phyloP scores from a whole-genome alignment of 1,140 invertebrate genomes.

The Polyergus mexicanus region DNA sequence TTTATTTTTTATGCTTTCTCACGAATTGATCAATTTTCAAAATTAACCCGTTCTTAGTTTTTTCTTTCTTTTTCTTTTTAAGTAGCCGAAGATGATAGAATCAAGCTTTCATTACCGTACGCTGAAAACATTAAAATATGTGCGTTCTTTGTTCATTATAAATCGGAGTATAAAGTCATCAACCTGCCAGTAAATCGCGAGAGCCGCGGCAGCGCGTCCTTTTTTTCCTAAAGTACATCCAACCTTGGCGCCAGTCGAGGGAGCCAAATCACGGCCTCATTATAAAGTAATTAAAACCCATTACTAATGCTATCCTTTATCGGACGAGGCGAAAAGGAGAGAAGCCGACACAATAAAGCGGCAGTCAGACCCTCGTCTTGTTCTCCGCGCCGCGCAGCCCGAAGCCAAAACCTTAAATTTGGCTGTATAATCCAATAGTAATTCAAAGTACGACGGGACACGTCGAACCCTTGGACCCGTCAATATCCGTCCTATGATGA shows the following conservation, averaged over 20 bases:
- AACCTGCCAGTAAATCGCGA: conserved; percentile 72
- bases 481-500: conserved; percentile 84
- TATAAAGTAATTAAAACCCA: conserved; percentile 87
- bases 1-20: neutral
- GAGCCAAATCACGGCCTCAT: conserved; percentile 85
- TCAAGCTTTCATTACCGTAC: neutral
- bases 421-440: conserved; percentile 80
- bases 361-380: conserved; percentile 85
- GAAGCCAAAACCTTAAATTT: conserved; percentile 75
- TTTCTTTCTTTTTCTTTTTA: neutral
- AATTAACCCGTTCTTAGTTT: neutral
- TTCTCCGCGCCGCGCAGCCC: conserved; percentile 65
- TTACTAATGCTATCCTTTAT: conserved; percentile 86
- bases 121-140: neutral
- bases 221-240: conserved; percentile 64
- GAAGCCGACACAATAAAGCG: conserved; percentile 83
- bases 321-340: conserved; percentile 78
- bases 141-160: conserved; percentile 61
- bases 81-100: neutral
- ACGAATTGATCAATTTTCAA: neutral
- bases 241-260: conserved; percentile 80
- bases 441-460: conserved; percentile 68
- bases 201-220: conserved; percentile 55
- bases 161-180: conserved; percentile 76
- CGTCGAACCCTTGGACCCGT: conserved; percentile 75